Evolutionary conservation across 2,888 invertebrate species (phyloP), one percentile per base, ranked within the genome.

Genomic region (Tenthredo scrophulariae): DNA sequence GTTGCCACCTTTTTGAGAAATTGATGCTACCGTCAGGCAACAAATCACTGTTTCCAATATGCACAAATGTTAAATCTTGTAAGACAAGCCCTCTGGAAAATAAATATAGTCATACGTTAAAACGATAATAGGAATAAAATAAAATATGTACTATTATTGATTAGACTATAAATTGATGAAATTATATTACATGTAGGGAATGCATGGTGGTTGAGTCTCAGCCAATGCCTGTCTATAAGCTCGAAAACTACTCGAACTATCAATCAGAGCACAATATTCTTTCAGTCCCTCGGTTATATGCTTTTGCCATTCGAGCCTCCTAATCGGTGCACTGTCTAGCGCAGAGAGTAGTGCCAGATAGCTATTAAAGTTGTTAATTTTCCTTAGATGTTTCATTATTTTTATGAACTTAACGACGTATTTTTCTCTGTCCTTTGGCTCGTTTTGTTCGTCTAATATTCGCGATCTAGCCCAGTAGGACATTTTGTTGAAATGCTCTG

Each of bases 401-500:
- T 99, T 99, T 86, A 99, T 97, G 93, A 99, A 98, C 93, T 98
- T 99, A 91, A 97, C 96, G 85, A 98, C 98, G 93, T 98, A 98
- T 91, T 97, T 97, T 93, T 99, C 99, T 50, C 99, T 95, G 90
- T 99, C 99, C 91, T 97, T 97, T n/a, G 97, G 97, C 91, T 99
- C 99, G 89, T 96, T 95, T 93, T 98, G 97, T 89, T 98, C 62
- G 10, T 62, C 97, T 84, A 99, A 94, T 90, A 99, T 99, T 92
- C 97, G 95, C 3, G 99, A 98, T 84, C 99, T 95, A 67, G 98
- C 98, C 99, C 99, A 99, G 92, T 98, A 99, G 85, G 99, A 99
- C 98, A 99, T 98, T 94, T 99, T 99, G 93, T 99, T 99, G 94
- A 99, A 99, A 94, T 99, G 99, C 93, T 99, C 99, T 0, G 99